Conservation (phyloP, 2,113 vertebrate genomes). For the Sinocyclocheilus grahami region DNA sequence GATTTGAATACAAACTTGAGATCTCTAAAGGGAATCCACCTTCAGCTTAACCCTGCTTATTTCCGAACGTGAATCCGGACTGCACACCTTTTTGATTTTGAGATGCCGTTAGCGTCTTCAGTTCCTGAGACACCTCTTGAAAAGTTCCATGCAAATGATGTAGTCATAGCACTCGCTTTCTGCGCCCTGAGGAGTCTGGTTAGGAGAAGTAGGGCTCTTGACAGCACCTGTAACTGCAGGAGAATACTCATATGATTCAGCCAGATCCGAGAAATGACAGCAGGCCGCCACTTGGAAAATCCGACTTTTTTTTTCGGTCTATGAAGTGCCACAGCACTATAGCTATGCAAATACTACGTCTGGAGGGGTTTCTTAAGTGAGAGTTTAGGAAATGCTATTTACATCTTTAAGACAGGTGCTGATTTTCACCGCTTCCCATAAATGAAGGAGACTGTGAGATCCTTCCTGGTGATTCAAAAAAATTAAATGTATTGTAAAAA, state of each 20-base stretch:
- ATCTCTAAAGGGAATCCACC: conserved; percentile 43
- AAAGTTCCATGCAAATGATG: conserved; percentile 48
- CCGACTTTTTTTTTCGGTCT: conserved; percentile 9
- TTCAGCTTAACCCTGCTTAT: background rate
- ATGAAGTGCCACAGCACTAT: background rate
- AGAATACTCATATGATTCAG: conserved; percentile 56
- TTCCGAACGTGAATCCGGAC: conserved; percentile 20
- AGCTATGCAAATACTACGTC: conserved; percentile 41
- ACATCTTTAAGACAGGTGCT: background rate
- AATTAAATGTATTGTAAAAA: background rate
- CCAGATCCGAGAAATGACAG: conserved; percentile 53
- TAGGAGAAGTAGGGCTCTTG: conserved; percentile 12
- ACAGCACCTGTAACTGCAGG: background rate
- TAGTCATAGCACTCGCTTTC: conserved; percentile 53
- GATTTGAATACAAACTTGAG: conserved; percentile 56
- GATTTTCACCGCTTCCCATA: background rate
- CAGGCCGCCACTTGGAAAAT: conserved; percentile 52
- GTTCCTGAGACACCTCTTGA: conserved; percentile 19
- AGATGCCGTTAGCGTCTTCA: conserved; percentile 1
- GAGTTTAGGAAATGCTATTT: conserved; percentile 9
- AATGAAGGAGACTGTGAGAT: background rate
- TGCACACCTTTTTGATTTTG: conserved; percentile 3
- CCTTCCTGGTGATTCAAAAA: background rate
- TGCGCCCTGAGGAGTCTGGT: background rate
- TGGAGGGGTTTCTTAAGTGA: background rate